Conservation (phyloP, 2,797 vertebrate species). For the Strix occidentalis region DNA sequence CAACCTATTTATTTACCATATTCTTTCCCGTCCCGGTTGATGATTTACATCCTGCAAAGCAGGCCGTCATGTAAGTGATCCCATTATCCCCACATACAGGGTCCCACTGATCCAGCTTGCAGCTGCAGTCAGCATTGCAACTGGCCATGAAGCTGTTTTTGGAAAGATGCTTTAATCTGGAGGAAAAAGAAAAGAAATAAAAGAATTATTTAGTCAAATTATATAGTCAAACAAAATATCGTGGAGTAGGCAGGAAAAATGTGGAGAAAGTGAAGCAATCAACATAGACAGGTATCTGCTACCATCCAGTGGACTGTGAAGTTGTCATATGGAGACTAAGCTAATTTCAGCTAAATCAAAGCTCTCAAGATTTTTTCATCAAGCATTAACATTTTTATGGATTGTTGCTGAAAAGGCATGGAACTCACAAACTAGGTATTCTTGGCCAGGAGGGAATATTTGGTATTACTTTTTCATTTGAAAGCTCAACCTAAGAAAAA, state of each 20-base stretch:
- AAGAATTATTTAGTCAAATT: neutral
- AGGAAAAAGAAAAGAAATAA: neutral
- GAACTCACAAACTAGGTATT: neutral
- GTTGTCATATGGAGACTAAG: neutral
- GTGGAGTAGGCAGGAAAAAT: neutral
- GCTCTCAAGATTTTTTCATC: neutral
- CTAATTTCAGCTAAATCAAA: neutral
- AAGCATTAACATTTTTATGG: neutral
- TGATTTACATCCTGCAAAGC: slow-evolving; percentile 87
- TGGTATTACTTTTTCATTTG: neutral
- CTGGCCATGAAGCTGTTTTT: slow-evolving; percentile 48
- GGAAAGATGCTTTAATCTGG: slow-evolving; percentile 24
- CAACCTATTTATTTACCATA: slow-evolving; percentile 76
- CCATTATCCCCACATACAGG: slow-evolving; percentile 88
- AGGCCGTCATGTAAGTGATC: slow-evolving; percentile 88
- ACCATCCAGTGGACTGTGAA: neutral
- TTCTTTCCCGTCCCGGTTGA: slow-evolving; percentile 77
- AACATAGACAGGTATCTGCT: neutral
- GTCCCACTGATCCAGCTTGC: slow-evolving; percentile 86
- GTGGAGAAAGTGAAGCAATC: neutral
- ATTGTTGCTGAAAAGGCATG: neutral
- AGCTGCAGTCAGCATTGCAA: slow-evolving; percentile 86
- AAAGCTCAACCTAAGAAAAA: neutral
- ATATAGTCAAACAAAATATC: neutral
- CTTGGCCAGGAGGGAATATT: neutral